Evolutionary conservation across 1,140 invertebrate species (phyloP).

Genomic region (Augochlora pura): DNA sequence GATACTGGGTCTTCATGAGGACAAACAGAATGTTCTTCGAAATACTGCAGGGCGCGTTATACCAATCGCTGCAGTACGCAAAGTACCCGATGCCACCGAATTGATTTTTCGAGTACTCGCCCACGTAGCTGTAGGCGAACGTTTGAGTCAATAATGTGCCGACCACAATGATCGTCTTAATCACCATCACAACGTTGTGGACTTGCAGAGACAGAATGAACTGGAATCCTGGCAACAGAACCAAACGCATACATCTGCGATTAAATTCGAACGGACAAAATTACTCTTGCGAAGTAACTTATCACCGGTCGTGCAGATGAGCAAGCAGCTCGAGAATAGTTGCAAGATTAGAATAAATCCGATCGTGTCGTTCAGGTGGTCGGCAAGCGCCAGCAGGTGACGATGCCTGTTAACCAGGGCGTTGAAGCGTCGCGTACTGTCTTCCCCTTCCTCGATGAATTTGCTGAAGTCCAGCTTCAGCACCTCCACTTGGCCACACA

Average conservation of each 20-base stretch:
- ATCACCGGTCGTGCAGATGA: slow-evolving; percentile 48
- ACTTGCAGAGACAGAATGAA: slow-evolving; percentile 42
- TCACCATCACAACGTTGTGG: slow-evolving; percentile 2
- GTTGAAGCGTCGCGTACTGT: not conserved
- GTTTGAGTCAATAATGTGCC: slow-evolving; percentile 26
- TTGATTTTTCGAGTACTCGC: slow-evolving; percentile 45
- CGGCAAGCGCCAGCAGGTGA: slow-evolving; percentile 15
- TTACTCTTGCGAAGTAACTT: not conserved
- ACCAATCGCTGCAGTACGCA: slow-evolving; percentile 39
- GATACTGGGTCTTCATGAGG: slow-evolving; percentile 30
- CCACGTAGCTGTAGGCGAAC: slow-evolving; percentile 42
- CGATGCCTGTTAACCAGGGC: slow-evolving; percentile 20
- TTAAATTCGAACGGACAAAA: no score
- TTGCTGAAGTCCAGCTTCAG: slow-evolving; percentile 21
- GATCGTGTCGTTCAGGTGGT: slow-evolving; percentile 27
- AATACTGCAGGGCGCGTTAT: slow-evolving; percentile 19
- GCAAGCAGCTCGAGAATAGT: slow-evolving; percentile 45
- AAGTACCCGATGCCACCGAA: slow-evolving; percentile 41
- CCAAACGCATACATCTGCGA: no score
- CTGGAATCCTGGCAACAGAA: slow-evolving; percentile 45
- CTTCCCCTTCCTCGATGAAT: not conserved
- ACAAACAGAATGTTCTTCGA: slow-evolving; percentile 30
- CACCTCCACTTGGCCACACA: slow-evolving; percentile 51
- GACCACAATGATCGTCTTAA: slow-evolving; percentile 23
- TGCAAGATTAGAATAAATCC: slow-evolving; percentile 29